Evolutionary conservation across 2,797 vertebrate genomes (phyloP), one percentile per base, ranked within the genome.

Genomic region (Buceros bicornis): DNA sequence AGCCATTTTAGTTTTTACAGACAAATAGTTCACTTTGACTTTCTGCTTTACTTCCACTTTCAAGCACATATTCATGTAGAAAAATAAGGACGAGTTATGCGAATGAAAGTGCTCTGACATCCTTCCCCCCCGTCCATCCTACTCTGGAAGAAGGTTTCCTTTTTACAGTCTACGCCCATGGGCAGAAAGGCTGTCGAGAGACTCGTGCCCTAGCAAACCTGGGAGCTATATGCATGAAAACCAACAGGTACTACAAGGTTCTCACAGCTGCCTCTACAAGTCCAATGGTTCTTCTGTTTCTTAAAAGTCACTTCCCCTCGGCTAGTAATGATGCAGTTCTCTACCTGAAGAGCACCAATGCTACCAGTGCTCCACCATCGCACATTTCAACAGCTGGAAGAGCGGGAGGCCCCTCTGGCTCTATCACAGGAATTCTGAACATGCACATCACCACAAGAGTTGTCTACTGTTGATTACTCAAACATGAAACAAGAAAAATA

Each of bases 361-460:
- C 47, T 29, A 43, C 16, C 65, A 26, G 4, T 12, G 47, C 79
- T 33, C 28, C 31, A 50, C 20, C 17, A n/a, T 4, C 14, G 1
- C 3, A 5, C 1, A 0, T 35, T 80, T 40, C 43, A 21, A 15
- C 14, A 69, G 20, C 0, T 31, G n/a, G 31, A 87, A 83, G 13
- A 78, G 48, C 20, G 76, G 60, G 42, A 69, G 20, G n/a, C 65
- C 40, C 50, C 45, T 31, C 45, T 74, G 18, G 11, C 51, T 20
- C 13, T 11, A 65, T 4, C 84, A 79, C 33, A 22, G 37, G 57
- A n/a, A 60, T n/a, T 77, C 69, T 85, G 21, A 43, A 21, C 20
- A 5, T 1, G 2, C 14, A 20, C 40, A 12, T 16, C 0, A 2
- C 54, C 54, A 20, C 40, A 18, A 61, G 33, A 81, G 54, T 51